phyloP scores from a whole-genome alignment of 2,113 vertebrate genomes.

The Microcebus ravelobensis region DNA sequence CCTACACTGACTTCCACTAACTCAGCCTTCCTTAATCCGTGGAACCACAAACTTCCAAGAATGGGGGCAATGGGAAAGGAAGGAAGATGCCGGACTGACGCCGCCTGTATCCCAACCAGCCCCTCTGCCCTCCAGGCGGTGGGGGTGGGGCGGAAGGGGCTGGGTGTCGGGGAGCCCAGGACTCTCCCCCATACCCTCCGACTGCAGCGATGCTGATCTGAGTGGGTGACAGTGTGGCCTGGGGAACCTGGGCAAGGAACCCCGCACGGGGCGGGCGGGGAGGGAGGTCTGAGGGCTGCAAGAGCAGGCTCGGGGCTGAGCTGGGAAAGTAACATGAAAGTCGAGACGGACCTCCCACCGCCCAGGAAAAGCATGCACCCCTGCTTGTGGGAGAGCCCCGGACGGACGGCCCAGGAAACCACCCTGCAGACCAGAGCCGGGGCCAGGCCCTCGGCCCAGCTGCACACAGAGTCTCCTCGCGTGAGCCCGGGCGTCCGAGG shows the following conservation, averaged over 20 bases:
- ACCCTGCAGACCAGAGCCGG: not conserved
- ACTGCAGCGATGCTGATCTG: not conserved
- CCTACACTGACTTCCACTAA: not conserved
- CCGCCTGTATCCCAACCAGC: too few relatives aligned
- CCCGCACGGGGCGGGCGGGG: not conserved
- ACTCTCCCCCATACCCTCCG: not conserved
- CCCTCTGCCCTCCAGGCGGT: not conserved
- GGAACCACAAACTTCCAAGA: not conserved
- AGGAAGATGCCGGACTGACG: not conserved
- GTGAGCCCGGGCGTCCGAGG: not conserved
- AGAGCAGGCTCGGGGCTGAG: not conserved
- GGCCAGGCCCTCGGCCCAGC: not conserved
- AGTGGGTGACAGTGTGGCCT: not conserved
- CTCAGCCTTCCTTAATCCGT: not conserved
- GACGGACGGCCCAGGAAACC: not conserved
- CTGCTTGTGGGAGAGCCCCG: not conserved
- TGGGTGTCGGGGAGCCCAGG: not conserved
- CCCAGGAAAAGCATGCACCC: not conserved
- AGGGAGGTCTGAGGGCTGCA: not conserved
- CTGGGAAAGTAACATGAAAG: not conserved
- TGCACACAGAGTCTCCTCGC: not conserved
- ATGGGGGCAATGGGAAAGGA: not conserved
- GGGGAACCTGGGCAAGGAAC: not conserved
- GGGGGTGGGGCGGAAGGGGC: not conserved
- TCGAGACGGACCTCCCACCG: not conserved